Evolutionary conservation across 1,140 invertebrate species (phyloP).

Genomic region (Neoseiulus cucumeris): DNA sequence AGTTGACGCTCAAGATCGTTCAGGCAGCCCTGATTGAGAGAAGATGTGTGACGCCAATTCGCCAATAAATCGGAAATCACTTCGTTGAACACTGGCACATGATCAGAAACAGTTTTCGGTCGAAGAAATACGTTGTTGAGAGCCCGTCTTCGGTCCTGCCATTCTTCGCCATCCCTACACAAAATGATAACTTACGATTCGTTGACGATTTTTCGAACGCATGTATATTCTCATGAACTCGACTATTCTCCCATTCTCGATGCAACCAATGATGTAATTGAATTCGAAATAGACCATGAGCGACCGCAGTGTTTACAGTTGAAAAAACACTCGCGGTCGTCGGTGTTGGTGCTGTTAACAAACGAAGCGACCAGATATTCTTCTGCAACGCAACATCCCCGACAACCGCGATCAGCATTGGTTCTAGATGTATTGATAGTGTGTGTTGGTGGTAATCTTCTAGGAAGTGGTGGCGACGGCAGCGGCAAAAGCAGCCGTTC

Average conservation of each 20-base stretch:
- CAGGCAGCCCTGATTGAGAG: conserved; percentile 19
- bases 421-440: not conserved
- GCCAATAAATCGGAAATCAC: conserved; percentile 30
- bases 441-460: not conserved
- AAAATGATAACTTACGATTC: conserved; percentile 14
- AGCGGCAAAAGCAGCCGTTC: not conserved
- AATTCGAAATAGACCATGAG: too few relatives aligned
- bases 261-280: too few relatives aligned
- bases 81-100: conserved; percentile 29
- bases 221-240: too few relatives aligned
- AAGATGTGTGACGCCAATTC: conserved; percentile 26
- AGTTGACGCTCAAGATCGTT: conserved; percentile 41
- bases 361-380: not conserved
- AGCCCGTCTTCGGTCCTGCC: conserved; percentile 42
- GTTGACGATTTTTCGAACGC: not conserved
- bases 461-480: not conserved
- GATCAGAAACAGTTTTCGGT: conserved; percentile 30
- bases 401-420: too few relatives aligned
- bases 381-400: too few relatives aligned
- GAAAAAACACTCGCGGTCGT: too few relatives aligned
- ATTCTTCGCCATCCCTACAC: conserved; percentile 50
- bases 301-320: too few relatives aligned
- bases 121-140: conserved; percentile 49
- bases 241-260: too few relatives aligned
- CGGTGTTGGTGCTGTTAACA: not conserved